Base-by-base conservation (phyloP, 2,797 vertebrate genomes). In the Malurus leucopterus region DNA sequence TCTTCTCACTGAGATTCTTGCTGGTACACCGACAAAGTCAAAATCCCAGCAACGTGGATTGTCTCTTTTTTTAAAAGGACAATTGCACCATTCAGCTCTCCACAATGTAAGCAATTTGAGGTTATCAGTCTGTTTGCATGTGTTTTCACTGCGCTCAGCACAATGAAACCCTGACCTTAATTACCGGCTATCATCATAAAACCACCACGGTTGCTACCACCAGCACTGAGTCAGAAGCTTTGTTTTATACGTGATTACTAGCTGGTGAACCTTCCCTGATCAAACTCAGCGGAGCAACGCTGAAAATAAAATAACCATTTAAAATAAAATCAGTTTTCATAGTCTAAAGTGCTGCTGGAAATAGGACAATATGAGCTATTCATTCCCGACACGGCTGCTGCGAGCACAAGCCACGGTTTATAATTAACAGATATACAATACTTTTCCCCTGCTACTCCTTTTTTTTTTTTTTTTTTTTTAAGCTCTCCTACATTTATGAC, bases 301-400 rank as follows among this genome's bases (percentile, higher is more conserved):
- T 58, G 92, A 46, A 95, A 95, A 93, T 92, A 88, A 95, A 93
- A 90, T 9, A 86, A 74, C 62, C 81, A 86, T 92, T 95, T 86
- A 86, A 94, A 95, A 91, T 65, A 80, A 95, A 94, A 91, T 72
- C 92, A 90, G 91, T 88, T 95, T 93, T 86, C 92, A 77, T 9
- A 90, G 86, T 79, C 58, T 88, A 44, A 94, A 95, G 92, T 88
- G 81, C 84, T 90, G 78, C 81, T 91, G 69, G 74, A 94, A 93
- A 89, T 77, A 93, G 74, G 87, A 88, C 83, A 92, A 93, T 93
- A 76, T 62, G 58, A 84, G 78, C 91, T 91, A 71, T 91, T 94
- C 68, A 74, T 55, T 93, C 80, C 84, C 32, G 0, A 53, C 91
- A 71, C 83, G 12, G 58, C 76, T 92, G 92, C 94, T 89, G 85